These are phyloP conservation scores for Drosophila equinoxialis DNA, from an alignment of 1,140 invertebrate genomes.

Conservation along the genomic window DNA sequence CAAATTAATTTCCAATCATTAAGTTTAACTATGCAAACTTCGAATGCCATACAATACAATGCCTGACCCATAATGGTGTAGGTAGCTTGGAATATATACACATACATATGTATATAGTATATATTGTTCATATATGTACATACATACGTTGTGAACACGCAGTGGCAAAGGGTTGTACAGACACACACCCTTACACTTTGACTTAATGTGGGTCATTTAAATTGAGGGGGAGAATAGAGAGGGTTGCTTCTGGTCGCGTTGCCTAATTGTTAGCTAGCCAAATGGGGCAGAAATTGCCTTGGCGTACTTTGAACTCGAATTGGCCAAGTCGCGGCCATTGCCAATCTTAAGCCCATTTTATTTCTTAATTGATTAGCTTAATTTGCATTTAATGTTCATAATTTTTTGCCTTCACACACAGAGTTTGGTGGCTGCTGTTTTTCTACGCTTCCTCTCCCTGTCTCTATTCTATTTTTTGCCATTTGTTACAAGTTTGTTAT, in stretches of 20 bases:
- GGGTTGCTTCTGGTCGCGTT: constrained; percentile 22
- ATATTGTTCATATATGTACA: constrained; percentile 43
- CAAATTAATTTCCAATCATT: constrained; percentile 79
- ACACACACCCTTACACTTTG: not conserved
- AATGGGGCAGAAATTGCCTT: constrained; percentile 55
- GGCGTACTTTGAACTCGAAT: constrained; percentile 49
- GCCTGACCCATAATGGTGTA: constrained; percentile 1
- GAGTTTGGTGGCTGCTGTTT: constrained; percentile 10
- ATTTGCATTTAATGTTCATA: constrained; percentile 78
- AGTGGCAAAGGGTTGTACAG: constrained; percentile 17
- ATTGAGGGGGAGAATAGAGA: constrained; percentile 28
- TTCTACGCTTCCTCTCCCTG: not conserved
- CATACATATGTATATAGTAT: not conserved
- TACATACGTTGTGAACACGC: constrained; percentile 36
- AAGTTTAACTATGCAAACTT: constrained; percentile 58
- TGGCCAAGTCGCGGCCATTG: not conserved
- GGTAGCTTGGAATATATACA: constrained; percentile 16
- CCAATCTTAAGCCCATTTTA: constrained; percentile 43
- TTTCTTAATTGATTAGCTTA: constrained; percentile 72
- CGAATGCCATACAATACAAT: constrained; percentile 26
- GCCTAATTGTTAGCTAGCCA: constrained; percentile 59
- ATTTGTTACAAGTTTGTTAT: constrained; percentile 68
- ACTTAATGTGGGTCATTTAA: constrained; percentile 70
- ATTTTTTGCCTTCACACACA: constrained; percentile 53
- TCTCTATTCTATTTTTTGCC: constrained; percentile 25